Base-by-base conservation (phyloP, 2,888 invertebrate species). In the Trachelus troglodyta region DNA sequence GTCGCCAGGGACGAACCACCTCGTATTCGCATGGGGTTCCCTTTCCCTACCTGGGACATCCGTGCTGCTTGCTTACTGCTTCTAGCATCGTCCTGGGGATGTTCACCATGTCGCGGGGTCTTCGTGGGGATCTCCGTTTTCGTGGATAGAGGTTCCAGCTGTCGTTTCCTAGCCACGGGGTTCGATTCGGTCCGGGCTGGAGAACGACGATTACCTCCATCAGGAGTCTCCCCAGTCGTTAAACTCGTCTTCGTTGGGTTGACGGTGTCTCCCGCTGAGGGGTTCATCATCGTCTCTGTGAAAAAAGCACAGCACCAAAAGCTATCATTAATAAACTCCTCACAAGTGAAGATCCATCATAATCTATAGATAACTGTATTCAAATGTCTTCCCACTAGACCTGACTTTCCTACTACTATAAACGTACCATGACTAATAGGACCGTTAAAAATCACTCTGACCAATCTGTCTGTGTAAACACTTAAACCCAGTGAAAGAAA, bases 261-360 rank as follows among this genome's bases (percentile, higher is more conserved):
- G 89, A 88, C 89, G 89, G 89, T 89, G 89, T 86, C 87, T 88
- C 87, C 85, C 87, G 85, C 83, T 84, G 83, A 85, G 83, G 86
- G 82, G 84, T 86, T 86, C 85, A 85, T 85, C 84, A 82, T 89
- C 81, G 83, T 88, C 84, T 56, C 56, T 56, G 23, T 23, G 0
- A 56, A 56, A 56, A 56, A 23, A 9, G 56, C 56, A 9, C 56
- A 56, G 23, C 9, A 56, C 56, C 23, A 56, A 56, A 6, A 56
- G 2, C 9, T 23, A 56, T 56, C 56, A 56, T 56, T 23, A 56
- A 56, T 56, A 56, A 9, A 56, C 9, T 56, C 23, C 23, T 56
- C 56, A 1, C 23, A 23, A 56, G 56, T 2, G 56, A 56, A 56
- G 56, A 23, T 56, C 56, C 23, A 56, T 56, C 56, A 56, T 23